A percentile compares a stretch with the other conserved stretches of the same genome.
These are phyloP conservation scores for Trissolcus basalis DNA, from an alignment of 1,140 invertebrate species.

Conservation along the genomic window DNA sequence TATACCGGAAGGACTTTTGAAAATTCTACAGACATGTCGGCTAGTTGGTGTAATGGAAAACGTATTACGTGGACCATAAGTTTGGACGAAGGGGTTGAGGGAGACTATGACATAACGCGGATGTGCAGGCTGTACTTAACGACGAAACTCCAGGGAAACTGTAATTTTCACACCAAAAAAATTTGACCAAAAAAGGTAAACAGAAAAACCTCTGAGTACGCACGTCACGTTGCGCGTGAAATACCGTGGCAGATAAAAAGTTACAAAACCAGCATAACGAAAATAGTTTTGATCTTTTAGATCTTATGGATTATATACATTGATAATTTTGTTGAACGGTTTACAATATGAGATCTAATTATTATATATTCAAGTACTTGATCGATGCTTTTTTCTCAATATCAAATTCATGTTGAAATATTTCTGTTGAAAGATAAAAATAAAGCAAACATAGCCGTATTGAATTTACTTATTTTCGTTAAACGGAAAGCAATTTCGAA, in stretches of 20 bases:
- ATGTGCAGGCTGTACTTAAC: constrained; percentile 75
- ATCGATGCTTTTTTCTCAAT: too few relatives aligned
- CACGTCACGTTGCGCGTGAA: constrained; percentile 58
- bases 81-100: constrained; percentile 61
- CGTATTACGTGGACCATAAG: constrained; percentile 70
- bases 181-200: constrained; percentile 54
- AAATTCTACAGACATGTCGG: constrained; percentile 47
- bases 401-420: too few relatives aligned
- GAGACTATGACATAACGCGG: constrained; percentile 66
- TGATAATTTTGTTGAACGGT: constrained; percentile 27
- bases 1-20: constrained; percentile 31
- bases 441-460: neutral
- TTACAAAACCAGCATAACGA: constrained; percentile 49
- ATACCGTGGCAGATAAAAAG: constrained; percentile 42
- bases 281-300: constrained; percentile 27
- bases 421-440: too few relatives aligned
- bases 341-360: neutral
- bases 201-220: constrained; percentile 54
- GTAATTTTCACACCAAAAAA: constrained; percentile 69
- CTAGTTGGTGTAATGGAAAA: constrained; percentile 67
- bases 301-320: constrained; percentile 22
- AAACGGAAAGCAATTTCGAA: neutral
- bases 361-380: too few relatives aligned
- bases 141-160: constrained; percentile 73
- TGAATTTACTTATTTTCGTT: neutral